Evolutionary conservation across 2,113 vertebrate species (phyloP), one percentile per base, ranked within the genome.

Genomic region (Cichladusa arquata): DNA sequence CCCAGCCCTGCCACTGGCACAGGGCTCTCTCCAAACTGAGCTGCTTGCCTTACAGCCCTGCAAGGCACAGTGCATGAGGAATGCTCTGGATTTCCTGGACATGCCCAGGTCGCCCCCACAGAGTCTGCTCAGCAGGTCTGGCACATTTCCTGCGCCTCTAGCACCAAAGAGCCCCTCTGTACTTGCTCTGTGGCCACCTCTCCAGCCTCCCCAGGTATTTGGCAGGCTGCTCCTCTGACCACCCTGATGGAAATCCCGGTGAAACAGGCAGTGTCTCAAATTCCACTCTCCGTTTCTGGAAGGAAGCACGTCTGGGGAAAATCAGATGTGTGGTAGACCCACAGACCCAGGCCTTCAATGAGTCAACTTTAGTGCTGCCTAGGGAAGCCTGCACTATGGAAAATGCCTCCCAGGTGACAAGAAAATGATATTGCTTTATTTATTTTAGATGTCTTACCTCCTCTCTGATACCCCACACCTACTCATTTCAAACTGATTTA

Each of bases 401-500:
- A 92, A 94, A 96, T 38, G 40, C 47, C 81, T 92, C 93, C 93
- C 88, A 81, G 40, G 81, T 51, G 93, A 86, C 53, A 51, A 93
- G 79, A 80, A 95, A 91, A 92, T 67, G 48, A 65, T 71, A 78
- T 4, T 36, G 44, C 25, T 31, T 64, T 92, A 81, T 79, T 94
- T 69, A 53, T 90, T 78, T 92, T 70, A 82, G 40, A 87, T 60
- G 23, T 56, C 84, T 51, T 91, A 50, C 81, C 76, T 90, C 58
- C 40, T 88, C n/a, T 58, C 71, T 31, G 79, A 94, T 88, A 74
- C 22, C 24, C 80, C 7, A 5, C 48, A 73, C 69, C 76, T 93
- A 90, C 57, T 88, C 19, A 22, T 67, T 93, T 95, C 85, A 92
- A 90, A 88, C 79, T 86, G 85, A 93, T 92, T 92, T 96, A 90